Percentiles rank a stretch among this genome's conserved stretches.
Conservation (phyloP, 2,888 invertebrate species). For the Drosophila limbata region DNA sequence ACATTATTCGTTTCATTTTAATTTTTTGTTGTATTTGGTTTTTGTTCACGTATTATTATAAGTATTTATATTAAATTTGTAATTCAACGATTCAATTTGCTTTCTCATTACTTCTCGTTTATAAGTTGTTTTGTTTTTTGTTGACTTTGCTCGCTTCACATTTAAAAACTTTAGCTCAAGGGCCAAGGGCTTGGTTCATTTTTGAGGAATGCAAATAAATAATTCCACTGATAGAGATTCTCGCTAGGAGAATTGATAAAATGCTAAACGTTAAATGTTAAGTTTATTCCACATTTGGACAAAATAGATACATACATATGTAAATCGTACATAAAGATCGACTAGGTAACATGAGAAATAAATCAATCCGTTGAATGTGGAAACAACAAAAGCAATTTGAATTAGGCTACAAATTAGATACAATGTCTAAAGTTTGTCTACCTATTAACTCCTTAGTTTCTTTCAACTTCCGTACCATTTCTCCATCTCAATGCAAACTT, state of each 20-base stretch:
- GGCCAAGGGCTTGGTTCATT: conserved; percentile 62
- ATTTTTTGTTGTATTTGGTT: conserved; percentile 54
- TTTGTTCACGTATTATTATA: conserved; percentile 49
- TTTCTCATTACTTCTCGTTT: conserved; percentile 29
- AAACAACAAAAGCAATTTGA: conserved; percentile 70
- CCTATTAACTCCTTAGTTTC: conserved; percentile 64
- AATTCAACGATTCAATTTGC: conserved; percentile 77
- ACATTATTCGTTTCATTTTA: conserved; percentile 70
- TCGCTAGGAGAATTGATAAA: conserved; percentile 11
- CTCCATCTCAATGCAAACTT: conserved; percentile 35
- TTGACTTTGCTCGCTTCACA: conserved; percentile 58
- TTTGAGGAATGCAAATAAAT: conserved; percentile 42
- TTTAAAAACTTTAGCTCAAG: conserved; percentile 59
- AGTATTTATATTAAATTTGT: conserved; percentile 66
- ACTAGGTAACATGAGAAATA: conserved; percentile 30
- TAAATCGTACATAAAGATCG: conserved; percentile 1
- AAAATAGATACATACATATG: conserved; percentile 8
- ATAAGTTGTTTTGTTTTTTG: conserved; percentile 21
- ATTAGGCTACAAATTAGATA: conserved; percentile 76
- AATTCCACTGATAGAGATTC: conserved; percentile 15
- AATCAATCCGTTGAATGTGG: conserved; percentile 13
- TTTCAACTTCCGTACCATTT: conserved; percentile 36
- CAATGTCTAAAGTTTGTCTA: conserved; percentile 74
- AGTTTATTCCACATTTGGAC: conserved; percentile 25
- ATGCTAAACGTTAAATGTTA: conserved; percentile 13